phyloP scores from a whole-genome alignment of 2,797 vertebrate genomes.

The Pangasius djambal region DNA sequence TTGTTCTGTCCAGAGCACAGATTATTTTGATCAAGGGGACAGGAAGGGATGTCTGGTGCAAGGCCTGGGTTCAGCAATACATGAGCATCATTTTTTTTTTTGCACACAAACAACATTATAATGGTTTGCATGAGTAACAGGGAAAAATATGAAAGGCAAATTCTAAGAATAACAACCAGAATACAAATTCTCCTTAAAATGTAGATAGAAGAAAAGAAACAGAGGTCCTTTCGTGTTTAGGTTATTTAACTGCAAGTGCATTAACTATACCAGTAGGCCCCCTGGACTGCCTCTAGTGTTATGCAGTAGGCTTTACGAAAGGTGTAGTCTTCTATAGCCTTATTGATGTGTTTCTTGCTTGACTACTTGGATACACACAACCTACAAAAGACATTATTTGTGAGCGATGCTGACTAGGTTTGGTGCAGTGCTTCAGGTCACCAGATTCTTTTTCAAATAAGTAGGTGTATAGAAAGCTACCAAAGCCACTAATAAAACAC shows the following conservation, averaged over 20 bases:
- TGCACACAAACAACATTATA: slow-evolving; percentile 18
- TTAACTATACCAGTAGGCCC: slow-evolving; percentile 22
- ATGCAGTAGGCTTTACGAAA: slow-evolving; percentile 62
- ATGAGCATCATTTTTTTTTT: slow-evolving; percentile 38
- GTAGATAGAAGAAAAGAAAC: neutral
- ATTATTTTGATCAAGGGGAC: slow-evolving; percentile 61
- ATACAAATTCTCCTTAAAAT: neutral
- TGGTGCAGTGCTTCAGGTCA: neutral
- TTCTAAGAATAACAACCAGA: neutral
- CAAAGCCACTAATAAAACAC: neutral
- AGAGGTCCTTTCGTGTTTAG: neutral
- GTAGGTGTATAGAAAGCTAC: neutral
- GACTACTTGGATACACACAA: slow-evolving; percentile 25
- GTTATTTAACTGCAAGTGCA: neutral
- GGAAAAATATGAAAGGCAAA: neutral
- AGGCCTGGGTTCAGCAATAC: slow-evolving; percentile 46
- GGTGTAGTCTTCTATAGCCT: slow-evolving; percentile 44
- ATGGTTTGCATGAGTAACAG: neutral
- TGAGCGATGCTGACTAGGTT: neutral
- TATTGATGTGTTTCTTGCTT: slow-evolving; percentile 37
- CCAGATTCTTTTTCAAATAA: neutral
- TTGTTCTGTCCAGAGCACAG: slow-evolving; percentile 22
- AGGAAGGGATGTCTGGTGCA: slow-evolving; percentile 45
- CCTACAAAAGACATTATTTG: slow-evolving; percentile 6
- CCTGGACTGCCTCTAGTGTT: slow-evolving; percentile 56